A percentile compares a stretch with the other conserved stretches of the same genome.
phyloP scores from a whole-genome alignment of 2,113 vertebrate genomes.

The Donacobius atricapilla region DNA sequence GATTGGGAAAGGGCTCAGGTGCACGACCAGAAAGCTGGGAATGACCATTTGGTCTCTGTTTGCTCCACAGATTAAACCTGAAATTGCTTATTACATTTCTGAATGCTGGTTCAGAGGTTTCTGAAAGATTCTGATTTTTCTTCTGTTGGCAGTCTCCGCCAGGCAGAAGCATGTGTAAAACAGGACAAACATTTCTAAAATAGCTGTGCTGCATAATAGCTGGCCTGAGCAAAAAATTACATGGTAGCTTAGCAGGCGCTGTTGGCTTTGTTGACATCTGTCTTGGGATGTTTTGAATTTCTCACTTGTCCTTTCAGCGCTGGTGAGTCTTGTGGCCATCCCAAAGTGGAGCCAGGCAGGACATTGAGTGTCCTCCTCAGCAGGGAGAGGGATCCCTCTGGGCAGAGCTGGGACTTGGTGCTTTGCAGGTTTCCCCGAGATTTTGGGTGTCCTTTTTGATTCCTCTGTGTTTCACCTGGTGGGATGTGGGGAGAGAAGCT shows the following conservation, averaged over 20 bases:
- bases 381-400: not conserved
- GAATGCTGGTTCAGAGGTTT: not conserved
- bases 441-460: not conserved
- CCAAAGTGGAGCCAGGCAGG: not conserved
- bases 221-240: constrained; percentile 6
- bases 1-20: not conserved
- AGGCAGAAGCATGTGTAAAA: not conserved
- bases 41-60: not conserved
- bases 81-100: not conserved
- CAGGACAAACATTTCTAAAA: not conserved
- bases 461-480: not conserved
- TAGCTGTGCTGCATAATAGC: not conserved
- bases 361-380: fast-evolving
- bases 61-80: not conserved
- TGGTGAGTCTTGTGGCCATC: not conserved
- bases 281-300: not conserved
- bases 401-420: not conserved
- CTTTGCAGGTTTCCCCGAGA: not conserved
- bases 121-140: not conserved
- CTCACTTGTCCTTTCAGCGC: not conserved
- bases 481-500: not conserved
- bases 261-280: not conserved
- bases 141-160: not conserved
- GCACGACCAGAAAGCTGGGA: not conserved
- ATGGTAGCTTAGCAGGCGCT: not conserved